Evolutionary conservation across 2,113 vertebrate genomes (phyloP), one percentile per base, ranked within the genome.

Genomic region (Rhizomys pruinosus): DNA sequence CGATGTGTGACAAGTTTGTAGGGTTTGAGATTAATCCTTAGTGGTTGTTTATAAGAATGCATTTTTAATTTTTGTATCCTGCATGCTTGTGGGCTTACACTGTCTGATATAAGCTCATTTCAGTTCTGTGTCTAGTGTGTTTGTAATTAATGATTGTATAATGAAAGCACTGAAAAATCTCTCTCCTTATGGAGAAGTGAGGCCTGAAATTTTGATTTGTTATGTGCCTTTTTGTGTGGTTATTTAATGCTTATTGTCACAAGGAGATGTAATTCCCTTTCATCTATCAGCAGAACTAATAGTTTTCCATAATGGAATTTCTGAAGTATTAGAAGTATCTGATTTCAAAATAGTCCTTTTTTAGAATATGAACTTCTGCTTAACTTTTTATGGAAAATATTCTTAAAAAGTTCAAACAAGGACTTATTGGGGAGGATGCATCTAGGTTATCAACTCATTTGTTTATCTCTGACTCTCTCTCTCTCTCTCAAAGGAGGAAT

Each of bases 1-100:
- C 22, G 44, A 59, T 92, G 91, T 97, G 93, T 97, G 97, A 94
- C 96, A 96, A 87, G 76, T 85, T 97, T 95, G 79, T 80, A 97
- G 92, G 98, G 97, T 61, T 96, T 97, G 84, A 97, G 97, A 97
- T 98, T 97, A 97, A 97, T 97, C 95, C 95, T 97, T 97, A 98
- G 96, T 97, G 97, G 89, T 91, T 97, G 92, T 95, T 97, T 98
- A 97, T 73, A 94, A 97, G 97, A 97, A 93, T 79, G 93, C 22
- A 66, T 96, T 98, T 98, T 97, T 90, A 52, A 80, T 92, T 90
- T 97, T 94, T 97, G 96, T 96, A 96, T 37, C 10, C 15, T 94
- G 93, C 96, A 97, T 95, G 96, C 87, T 97, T 87, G 95, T 92
- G 93, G 95, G 93, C 74, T 95, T 98, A 87, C 84, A 90, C 73